phyloP scores from a whole-genome alignment of 2,888 invertebrate genomes.

The Lasioglossum pauxillum region DNA sequence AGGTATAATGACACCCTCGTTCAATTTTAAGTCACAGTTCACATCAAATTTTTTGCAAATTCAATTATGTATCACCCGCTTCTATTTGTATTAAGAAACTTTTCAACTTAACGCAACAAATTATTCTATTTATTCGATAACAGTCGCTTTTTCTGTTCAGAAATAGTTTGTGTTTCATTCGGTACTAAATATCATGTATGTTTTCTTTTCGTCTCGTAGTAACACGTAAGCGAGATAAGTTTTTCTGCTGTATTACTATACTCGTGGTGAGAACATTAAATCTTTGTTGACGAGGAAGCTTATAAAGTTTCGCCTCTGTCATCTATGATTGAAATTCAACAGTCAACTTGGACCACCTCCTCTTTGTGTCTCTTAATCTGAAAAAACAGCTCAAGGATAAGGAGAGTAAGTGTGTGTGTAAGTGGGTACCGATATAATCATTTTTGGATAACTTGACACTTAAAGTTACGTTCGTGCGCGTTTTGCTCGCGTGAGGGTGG shows the following conservation, averaged over 20 bases:
- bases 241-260: neutral
- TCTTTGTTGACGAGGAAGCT: conserved; percentile 1
- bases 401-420: neutral
- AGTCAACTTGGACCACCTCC: neutral
- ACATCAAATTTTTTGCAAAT: neutral
- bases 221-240: conserved; percentile 13
- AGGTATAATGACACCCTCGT: neutral
- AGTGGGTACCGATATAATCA: conserved; percentile 25
- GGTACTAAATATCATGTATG: neutral
- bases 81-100: neutral
- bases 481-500: conserved; percentile 71
- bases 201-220: neutral
- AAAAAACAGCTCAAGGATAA: conserved; percentile 26
- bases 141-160: neutral
- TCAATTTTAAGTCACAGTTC: neutral
- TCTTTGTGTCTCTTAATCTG: conserved; percentile 25
- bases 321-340: conserved; percentile 10
- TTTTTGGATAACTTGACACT: conserved; percentile 15
- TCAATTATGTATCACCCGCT: neutral
- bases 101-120: neutral
- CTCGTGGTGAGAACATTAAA: neutral
- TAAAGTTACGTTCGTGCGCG: conserved; percentile 60
- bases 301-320: neutral
- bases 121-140: neutral
- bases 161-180: neutral